Evolutionary conservation across 2,888 invertebrate species (phyloP).

Genomic region (Eupithecia inturbata): DNA sequence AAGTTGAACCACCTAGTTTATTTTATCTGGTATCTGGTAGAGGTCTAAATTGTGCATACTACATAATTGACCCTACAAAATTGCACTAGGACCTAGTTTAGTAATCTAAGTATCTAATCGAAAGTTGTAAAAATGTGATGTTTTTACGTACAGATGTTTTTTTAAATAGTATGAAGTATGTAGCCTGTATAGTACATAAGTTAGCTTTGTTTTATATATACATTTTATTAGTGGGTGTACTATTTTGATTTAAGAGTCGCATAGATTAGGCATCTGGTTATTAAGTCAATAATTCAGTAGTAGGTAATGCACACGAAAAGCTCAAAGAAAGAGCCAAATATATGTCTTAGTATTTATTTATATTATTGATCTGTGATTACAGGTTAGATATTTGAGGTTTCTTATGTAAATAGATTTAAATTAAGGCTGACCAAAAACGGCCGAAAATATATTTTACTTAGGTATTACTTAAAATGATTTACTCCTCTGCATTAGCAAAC

Average conservation of each 20-base stretch:
- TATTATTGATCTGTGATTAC: slow-evolving; percentile 60
- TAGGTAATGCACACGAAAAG: slow-evolving; percentile 28
- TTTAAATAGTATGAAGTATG: slow-evolving; percentile 19
- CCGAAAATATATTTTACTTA: not conserved
- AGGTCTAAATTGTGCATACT: slow-evolving; percentile 12
- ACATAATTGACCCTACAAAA: slow-evolving; percentile 26
- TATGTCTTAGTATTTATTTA: slow-evolving; percentile 44
- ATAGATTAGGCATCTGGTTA: slow-evolving; percentile 3
- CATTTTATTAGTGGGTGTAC: slow-evolving; percentile 15
- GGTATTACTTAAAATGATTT: slow-evolving; percentile 17
- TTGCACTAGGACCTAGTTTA: slow-evolving; percentile 10
- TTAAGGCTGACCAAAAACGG: slow-evolving; percentile 43
- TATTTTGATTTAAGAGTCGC: slow-evolving; percentile 9
- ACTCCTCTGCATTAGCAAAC: slow-evolving; percentile 14
- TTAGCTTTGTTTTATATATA: slow-evolving; percentile 20
- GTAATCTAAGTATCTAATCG: slow-evolving; percentile 2
- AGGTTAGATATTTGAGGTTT: slow-evolving; percentile 45
- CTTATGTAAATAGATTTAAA: slow-evolving; percentile 47
- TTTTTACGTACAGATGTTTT: slow-evolving; percentile 21
- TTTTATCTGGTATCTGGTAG: not conserved
- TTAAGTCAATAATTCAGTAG: slow-evolving; percentile 18
- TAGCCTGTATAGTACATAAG: slow-evolving; percentile 16
- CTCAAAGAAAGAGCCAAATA: slow-evolving; percentile 64
- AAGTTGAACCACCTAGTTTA: not conserved
- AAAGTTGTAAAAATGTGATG: slow-evolving; percentile 11